Evolutionary conservation across 2,797 vertebrate species (phyloP).

Genomic region (Pristis pectinata): DNA sequence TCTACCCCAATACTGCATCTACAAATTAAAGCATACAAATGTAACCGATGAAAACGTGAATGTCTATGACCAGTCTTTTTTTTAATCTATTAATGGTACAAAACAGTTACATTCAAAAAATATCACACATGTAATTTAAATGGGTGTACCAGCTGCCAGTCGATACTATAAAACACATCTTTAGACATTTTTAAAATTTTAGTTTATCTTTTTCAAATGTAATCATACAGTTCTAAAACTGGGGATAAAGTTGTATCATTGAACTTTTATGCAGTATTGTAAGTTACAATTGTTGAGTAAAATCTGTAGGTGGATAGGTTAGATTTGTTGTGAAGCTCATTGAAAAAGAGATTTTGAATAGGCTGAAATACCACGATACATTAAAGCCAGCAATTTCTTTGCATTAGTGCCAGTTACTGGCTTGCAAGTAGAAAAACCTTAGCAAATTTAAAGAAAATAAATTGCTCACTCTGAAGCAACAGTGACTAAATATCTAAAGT

Average conservation of each 20-base stretch:
- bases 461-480: not conserved
- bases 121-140: not conserved
- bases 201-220: not conserved
- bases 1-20: not conserved
- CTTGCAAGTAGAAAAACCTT: not conserved
- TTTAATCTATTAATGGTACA: not conserved
- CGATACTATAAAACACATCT: not conserved
- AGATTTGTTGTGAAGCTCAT: not conserved
- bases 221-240: not conserved
- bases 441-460: constrained; percentile 10
- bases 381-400: not conserved
- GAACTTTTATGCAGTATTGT: not conserved
- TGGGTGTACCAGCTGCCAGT: not conserved
- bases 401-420: not conserved
- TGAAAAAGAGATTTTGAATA: not conserved
- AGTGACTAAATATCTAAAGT: not conserved
- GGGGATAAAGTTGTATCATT: not conserved
- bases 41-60: not conserved
- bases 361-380: not conserved
- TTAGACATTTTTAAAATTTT: not conserved
- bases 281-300: not conserved
- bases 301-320: not conserved
- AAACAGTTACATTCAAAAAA: not conserved
- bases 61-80: not conserved
- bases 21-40: no score